Conservation (phyloP, 2,797 vertebrate genomes). For the Pyrocephalus nanus region DNA sequence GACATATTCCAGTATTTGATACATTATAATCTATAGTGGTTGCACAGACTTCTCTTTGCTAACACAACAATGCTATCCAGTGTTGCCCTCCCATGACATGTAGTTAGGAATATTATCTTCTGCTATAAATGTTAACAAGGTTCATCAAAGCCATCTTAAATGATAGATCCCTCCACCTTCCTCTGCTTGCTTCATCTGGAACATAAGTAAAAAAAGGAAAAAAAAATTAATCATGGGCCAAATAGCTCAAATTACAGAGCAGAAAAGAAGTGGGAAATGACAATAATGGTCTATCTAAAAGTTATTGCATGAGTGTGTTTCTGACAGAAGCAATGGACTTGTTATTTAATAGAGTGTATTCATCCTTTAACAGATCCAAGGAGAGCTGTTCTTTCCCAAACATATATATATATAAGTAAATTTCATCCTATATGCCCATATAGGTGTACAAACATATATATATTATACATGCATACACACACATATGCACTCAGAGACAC, state of each 20-base stretch:
- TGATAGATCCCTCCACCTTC: background rate
- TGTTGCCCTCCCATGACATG: background rate
- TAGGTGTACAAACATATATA: accelerated
- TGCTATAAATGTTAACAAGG: background rate
- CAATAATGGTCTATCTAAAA: background rate
- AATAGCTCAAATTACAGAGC: background rate
- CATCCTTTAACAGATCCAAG: background rate
- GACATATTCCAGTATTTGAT: background rate
- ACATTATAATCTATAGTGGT: background rate
- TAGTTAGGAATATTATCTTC: background rate
- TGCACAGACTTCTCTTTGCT: background rate
- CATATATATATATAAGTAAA: background rate
- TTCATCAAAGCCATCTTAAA: background rate
- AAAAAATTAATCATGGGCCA: background rate
- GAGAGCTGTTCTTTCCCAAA: background rate
- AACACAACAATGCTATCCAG: background rate
- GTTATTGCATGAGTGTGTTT: background rate
- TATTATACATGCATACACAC: accelerated
- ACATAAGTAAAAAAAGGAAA: background rate
- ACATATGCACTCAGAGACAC: background rate
- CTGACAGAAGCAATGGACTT: background rate
- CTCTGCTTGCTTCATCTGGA: background rate
- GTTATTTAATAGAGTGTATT: background rate
- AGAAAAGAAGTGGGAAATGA: background rate
- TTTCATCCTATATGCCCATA: background rate